Evolutionary conservation across 2,888 invertebrate species (phyloP), one percentile per base, ranked within the genome.

Genomic region (Argyresthia goedartella): DNA sequence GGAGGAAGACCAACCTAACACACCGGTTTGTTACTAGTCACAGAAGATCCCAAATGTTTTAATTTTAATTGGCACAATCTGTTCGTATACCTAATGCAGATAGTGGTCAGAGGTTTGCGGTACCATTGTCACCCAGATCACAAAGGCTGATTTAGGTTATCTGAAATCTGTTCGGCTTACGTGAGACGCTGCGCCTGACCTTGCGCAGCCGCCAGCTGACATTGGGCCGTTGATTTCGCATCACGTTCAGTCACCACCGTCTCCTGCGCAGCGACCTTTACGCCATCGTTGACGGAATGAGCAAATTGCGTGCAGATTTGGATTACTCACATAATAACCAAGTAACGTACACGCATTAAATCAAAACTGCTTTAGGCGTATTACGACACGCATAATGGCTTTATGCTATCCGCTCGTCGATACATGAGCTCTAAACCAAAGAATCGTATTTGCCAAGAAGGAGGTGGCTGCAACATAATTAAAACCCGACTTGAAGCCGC

Each of bases 191-290:
- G 11, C n/a, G 34, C 50, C 9, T 33, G 75, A 76, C 82, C 81
- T 81, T 81, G 80, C 55, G 78, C 55, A 55, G 66, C 68, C 14
- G 34, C 45, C 14, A 13, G 14, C 69, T 81, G 78, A 80, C 82
- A 84, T 82, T 81, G 84, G 70, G 63, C 62, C 64, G 63, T 61
- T 63, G 73, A 77, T 78, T 80, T 80, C 72, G 64, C 73, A 75
- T 73, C 61, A 58, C 60, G 65, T 67, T 73, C 73, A 67, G 60
- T n/a, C 66, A 70, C 61, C 60, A 57, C 60, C 56, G 56, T 56
- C 57, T 57, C 57, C 55, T 55, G 57, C 55, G 54, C 51, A 13
- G 49, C 55, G 64, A 73, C 64, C 66, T 72, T 59, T 66, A 64
- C 67, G 66, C 39, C 15, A 49, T 10, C 25, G 25, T 4, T 25